Conservation (phyloP, 2,888 invertebrate genomes). For the Orthosia cruda region DNA sequence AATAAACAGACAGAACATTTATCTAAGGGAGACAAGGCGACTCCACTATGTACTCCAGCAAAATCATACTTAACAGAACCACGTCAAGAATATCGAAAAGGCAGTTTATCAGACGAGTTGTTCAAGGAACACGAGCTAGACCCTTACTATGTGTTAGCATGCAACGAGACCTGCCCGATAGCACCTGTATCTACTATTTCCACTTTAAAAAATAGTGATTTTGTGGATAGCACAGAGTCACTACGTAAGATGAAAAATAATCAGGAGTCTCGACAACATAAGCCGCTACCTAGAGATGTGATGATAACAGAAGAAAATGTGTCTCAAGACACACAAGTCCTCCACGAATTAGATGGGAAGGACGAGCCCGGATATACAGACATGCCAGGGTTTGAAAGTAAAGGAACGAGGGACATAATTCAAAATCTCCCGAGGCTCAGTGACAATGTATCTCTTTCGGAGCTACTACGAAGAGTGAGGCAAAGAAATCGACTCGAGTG, state of each 20-base stretch:
- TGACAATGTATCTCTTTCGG: slow-evolving; percentile 73
- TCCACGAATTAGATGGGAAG: background rate
- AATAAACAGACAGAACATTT: background rate
- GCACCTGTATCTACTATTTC: slow-evolving; percentile 31
- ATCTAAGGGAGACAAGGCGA: background rate
- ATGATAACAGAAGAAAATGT: background rate
- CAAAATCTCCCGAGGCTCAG: slow-evolving; percentile 59
- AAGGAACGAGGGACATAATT: background rate
- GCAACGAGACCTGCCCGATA: slow-evolving; percentile 64
- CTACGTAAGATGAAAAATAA: slow-evolving; percentile 34
- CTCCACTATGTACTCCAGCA: background rate
- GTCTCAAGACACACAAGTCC: background rate
- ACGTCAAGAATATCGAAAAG: background rate
- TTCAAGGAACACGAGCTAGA: slow-evolving; percentile 39
- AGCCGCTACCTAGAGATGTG: background rate
- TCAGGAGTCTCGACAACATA: slow-evolving; percentile 19
- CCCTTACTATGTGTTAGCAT: slow-evolving; percentile 51
- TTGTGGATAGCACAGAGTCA: slow-evolving; percentile 20
- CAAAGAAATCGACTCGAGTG: slow-evolving; percentile 70
- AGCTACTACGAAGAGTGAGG: slow-evolving; percentile 78
- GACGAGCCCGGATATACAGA: background rate
- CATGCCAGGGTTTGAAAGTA: background rate
- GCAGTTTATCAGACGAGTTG: slow-evolving; percentile 3
- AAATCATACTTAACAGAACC: background rate
- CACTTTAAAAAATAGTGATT: background rate